Conservation (phyloP, 2,888 invertebrate species). For the Troides oblongomaculatus region DNA sequence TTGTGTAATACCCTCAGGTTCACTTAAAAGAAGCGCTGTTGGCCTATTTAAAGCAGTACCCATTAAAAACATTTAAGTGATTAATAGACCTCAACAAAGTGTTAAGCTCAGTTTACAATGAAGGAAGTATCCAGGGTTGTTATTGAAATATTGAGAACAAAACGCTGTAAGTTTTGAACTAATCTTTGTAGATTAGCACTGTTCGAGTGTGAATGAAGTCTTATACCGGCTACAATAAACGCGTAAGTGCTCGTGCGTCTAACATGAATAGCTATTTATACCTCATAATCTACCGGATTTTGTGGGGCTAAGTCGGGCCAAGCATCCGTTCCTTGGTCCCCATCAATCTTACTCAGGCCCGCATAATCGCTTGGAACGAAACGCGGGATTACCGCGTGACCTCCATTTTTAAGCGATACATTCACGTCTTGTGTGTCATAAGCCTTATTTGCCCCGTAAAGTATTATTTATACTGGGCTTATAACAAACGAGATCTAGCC, state of each 20-base stretch:
- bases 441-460: slow-evolving; percentile 30
- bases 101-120: too few relatives aligned
- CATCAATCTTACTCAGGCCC: slow-evolving; percentile 77
- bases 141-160: neutral
- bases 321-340: slow-evolving; percentile 43
- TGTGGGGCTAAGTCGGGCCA: slow-evolving; percentile 24
- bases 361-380: slow-evolving; percentile 72
- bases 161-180: neutral
- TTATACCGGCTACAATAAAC: slow-evolving; percentile 14
- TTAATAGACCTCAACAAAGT: too few relatives aligned
- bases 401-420: slow-evolving; percentile 63
- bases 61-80: too few relatives aligned
- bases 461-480: slow-evolving; percentile 25
- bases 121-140: neutral
- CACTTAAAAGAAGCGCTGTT: too few relatives aligned
- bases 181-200: slow-evolving; percentile 4
- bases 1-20: too few relatives aligned
- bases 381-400: slow-evolving; percentile 60
- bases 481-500: slow-evolving; percentile 27
- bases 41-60: too few relatives aligned
- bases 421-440: slow-evolving; percentile 41
- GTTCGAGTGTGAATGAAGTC: slow-evolving; percentile 6
- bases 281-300: slow-evolving; percentile 28
- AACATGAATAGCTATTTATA: slow-evolving; percentile 28
- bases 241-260: slow-evolving; percentile 3